Base-by-base conservation (phyloP, 2,113 vertebrate species). In the Gulo gulo region DNA sequence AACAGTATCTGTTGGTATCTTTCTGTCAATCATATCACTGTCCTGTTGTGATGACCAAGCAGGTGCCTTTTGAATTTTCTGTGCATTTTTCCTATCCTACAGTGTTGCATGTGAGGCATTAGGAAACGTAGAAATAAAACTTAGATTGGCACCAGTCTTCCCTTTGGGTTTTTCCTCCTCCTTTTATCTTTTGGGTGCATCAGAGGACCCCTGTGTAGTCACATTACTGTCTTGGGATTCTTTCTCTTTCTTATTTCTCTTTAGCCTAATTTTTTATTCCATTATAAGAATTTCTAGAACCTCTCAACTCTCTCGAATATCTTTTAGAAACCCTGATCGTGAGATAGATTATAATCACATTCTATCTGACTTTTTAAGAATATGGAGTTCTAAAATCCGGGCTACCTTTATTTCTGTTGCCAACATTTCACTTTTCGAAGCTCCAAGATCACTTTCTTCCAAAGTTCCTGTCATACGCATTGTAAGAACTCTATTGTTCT, bases 1-100 rank as follows among this genome's bases (percentile, higher is more conserved):
- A 92, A 93, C 20, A 79, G 10, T 86, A 10, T 82, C 42, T 82
- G 8, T 83, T 78, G 45, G 15, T 86, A 23, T 87, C 52, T 89
- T 79, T 97, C 52, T 92, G 57, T 97, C 88, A 96, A 36, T 96
- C 84, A 91, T 12, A 91, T 71, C 65, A 71, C 69, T 95, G n/a
- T 42, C 71, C 55, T 95, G 47, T 93, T 91, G 91, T 80, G 89
- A 91, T 65, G 63, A 94, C 36, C 63, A 23, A 80, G n/a, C 10
- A 91, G 63, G 34, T 84, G 23, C 1, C 55, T 88, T 92, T 86
- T 86, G n/a, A 95, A 97, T 91, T 96, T 88, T 71, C 81, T 94
- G 13, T 74, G 80, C 55, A 15, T 94, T 92, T 63, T 36, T 81
- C 14, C 5, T 12, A 65, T 36, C 57, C n/a, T 45, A 11, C 29